A percentile compares a stretch with the other conserved stretches of the same genome.
Conservation (phyloP, 2,888 invertebrate species). For the Zeuzera pyrina region DNA sequence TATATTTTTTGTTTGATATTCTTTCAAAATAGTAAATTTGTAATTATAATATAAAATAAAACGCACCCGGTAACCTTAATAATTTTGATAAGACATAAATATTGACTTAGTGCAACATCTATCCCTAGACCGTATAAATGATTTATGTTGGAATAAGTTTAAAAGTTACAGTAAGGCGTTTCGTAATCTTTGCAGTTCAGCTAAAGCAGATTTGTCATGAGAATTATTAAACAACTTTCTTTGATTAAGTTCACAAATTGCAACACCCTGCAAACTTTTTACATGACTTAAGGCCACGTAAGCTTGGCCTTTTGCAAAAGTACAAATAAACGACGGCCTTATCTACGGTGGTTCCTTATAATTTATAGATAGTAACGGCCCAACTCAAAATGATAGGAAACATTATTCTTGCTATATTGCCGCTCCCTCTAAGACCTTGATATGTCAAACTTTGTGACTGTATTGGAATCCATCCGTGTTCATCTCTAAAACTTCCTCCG, state of each 20-base stretch:
- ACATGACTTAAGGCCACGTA: too few relatives aligned
- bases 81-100: too few relatives aligned
- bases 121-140: too few relatives aligned
- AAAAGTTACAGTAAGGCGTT: not conserved
- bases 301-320: too few relatives aligned
- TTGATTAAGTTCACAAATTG: not conserved
- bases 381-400: constrained; percentile 4
- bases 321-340: constrained; percentile 18
- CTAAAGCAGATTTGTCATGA: not conserved
- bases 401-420: constrained; percentile 3
- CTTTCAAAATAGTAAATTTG: too few relatives aligned
- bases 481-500: constrained; percentile 3
- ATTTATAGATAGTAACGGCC: too few relatives aligned
- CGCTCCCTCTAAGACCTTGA: constrained; percentile 3
- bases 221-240: not conserved
- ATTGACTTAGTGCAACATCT: too few relatives aligned
- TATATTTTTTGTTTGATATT: too few relatives aligned
- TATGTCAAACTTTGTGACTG: constrained; percentile 2
- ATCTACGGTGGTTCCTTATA: constrained; percentile 17
- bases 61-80: too few relatives aligned
- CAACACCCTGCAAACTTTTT: constrained; percentile 12
- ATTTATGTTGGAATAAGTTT: not conserved
- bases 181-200: not conserved
- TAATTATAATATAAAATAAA: too few relatives aligned
- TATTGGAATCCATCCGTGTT: constrained; percentile 4